Evolutionary conservation across 2,113 vertebrate species (phyloP), one percentile per base, ranked within the genome.

Genomic region (Odontophorus gujanensis): DNA sequence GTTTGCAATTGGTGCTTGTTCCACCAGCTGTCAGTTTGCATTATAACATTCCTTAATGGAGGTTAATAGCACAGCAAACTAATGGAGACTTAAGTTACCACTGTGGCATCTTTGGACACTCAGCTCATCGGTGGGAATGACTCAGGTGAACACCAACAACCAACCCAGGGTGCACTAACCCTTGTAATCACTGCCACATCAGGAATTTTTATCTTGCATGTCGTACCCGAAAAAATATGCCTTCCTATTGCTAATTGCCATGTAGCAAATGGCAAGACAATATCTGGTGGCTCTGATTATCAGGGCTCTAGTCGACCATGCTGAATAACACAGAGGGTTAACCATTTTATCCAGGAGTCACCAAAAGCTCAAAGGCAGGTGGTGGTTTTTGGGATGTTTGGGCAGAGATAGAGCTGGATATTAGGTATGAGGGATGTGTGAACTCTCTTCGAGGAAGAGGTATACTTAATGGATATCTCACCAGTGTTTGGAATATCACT

Each of bases 401-500:
- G 3, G 4, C 80, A 12, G 24, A 83, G 51, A 75, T 4, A 57
- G 28, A 88, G 57, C 19, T 30, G 13, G 21, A 28, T 75, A 58
- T 81, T 62, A 73, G 25, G 26, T 68, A 53, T 81, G 66, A 76
- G 25, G 24, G 47, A 28, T 69, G 42, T 48, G 25, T 65, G 53
- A 81, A 20, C 86, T 65, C 19, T 76, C 32, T 73, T 85, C 1
- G 1, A 40, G 69, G 19, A 83, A 71, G 11, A 82, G 13, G 14
- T 51, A 68, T 30, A 36, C 90, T 93, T 72, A 72, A 91, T 20
- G 21, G 24, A 32, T 72, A n/a, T 84, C 98, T 98, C 92, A 98
- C 98, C 98, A 47, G 17, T 47, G 43, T 43, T 63, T 17, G 98
- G 98, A 61, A 50, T 68, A 58, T 98, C 98, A 9, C 43, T 13